phyloP scores from a whole-genome alignment of 2,888 invertebrate genomes.

The Andrena minutula region DNA sequence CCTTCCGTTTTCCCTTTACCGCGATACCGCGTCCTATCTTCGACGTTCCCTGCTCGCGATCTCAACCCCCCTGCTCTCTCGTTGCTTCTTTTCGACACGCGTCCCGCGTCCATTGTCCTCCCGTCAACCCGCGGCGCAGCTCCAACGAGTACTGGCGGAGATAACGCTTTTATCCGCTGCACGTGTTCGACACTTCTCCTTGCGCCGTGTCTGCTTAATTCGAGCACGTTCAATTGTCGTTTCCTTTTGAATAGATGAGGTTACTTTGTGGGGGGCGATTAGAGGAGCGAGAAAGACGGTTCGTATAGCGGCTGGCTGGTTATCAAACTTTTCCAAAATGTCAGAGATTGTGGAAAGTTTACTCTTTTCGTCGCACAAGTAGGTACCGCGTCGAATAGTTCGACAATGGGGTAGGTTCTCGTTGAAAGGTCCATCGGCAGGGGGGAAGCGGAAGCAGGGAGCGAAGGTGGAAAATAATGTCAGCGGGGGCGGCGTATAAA shows the following conservation, averaged over 20 bases:
- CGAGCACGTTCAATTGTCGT: neutral
- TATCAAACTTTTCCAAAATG: too few species aligned
- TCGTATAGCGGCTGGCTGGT: neutral
- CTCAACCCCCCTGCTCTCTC: neutral
- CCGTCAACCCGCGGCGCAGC: conserved; percentile 26
- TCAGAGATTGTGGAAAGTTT: neutral
- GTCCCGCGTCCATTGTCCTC: conserved; percentile 38
- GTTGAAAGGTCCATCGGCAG: neutral
- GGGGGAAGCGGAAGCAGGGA: neutral
- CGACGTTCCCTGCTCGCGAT: neutral
- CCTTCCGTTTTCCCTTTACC: conserved; percentile 38
- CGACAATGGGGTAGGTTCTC: neutral
- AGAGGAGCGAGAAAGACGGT: neutral
- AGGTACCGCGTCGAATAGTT: neutral
- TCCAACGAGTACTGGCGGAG: conserved; percentile 32
- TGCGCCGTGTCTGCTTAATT: neutral
- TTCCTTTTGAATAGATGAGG: neutral
- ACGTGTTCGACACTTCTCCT: conserved; percentile 27
- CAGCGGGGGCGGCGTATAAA: conserved; percentile 3
- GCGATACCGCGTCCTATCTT: neutral
- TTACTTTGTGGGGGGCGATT: too few species aligned
- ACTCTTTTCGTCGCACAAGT: neutral
- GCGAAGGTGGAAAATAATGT: conserved; percentile 7
- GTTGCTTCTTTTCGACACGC: conserved; percentile 31
- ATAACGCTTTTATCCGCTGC: conserved; percentile 55